phyloP scores from a whole-genome alignment of 2,888 invertebrate species.

The Stenichneumon culpator region DNA sequence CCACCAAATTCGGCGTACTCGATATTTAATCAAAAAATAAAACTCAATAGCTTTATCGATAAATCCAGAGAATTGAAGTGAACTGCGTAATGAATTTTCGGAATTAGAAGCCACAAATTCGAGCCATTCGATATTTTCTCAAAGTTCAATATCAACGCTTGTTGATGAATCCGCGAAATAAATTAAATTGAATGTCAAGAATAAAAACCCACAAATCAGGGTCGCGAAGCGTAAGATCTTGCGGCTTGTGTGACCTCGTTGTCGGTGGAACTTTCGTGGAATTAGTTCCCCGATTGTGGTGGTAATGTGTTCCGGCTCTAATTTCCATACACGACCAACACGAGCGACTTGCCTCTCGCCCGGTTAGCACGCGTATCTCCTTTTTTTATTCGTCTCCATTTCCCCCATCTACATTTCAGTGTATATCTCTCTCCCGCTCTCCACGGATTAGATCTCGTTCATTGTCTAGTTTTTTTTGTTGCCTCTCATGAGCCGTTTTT shows the following conservation, averaged over 20 bases:
- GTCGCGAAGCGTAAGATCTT: too few relatives aligned
- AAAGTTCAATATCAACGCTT: conserved; percentile 12
- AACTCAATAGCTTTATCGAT: not conserved
- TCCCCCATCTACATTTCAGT: conserved; percentile 33
- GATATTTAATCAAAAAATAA: too few relatives aligned
- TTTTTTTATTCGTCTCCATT: conserved; percentile 53
- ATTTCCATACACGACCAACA: conserved; percentile 60
- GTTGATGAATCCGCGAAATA: not conserved
- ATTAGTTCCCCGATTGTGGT: conserved; percentile 35
- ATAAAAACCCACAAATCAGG: too few relatives aligned
- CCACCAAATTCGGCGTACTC: conserved; percentile 47
- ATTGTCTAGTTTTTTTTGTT: conserved; percentile 59
- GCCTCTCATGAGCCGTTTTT: conserved; percentile 57
- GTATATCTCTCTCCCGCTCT: conserved; percentile 3
- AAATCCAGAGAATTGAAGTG: conserved; percentile 44
- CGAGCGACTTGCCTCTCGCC: conserved; percentile 51
- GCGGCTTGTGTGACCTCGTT: not conserved
- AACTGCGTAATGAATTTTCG: conserved; percentile 60
- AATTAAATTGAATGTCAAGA: too few relatives aligned
- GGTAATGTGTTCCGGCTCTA: conserved; percentile 56
- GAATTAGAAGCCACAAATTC: conserved; percentile 64
- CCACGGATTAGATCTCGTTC: conserved; percentile 64
- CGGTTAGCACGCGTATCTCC: conserved; percentile 60
- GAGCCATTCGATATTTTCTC: not conserved
- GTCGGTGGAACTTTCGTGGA: conserved; percentile 35